Evolutionary conservation across 1,140 invertebrate species (phyloP).

Genomic region (Oscheius sp.): DNA sequence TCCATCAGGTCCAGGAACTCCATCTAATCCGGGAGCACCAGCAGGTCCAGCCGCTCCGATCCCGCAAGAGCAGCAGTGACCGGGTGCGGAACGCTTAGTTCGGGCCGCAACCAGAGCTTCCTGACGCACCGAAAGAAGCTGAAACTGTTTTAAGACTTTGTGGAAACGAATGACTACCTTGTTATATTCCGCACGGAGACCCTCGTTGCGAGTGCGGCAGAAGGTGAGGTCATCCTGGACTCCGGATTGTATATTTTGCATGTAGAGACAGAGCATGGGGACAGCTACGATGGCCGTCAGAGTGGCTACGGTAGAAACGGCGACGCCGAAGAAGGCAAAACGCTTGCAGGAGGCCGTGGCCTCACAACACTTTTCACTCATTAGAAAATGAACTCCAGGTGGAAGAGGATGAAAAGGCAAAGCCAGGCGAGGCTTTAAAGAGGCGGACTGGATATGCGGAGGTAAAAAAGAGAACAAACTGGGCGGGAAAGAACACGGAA

Average conservation of each 20-base stretch:
- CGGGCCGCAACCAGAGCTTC: conserved; percentile 3
- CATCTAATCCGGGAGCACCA: conserved; percentile 5
- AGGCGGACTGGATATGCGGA: not conserved
- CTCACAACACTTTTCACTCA: not conserved
- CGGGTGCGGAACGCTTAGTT: conserved; percentile 14
- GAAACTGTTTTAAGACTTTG: too few relatives aligned
- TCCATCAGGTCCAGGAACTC: conserved; percentile 10
- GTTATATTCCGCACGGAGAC: conserved; percentile 11
- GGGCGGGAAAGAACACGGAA: not conserved
- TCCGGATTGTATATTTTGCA: conserved; percentile 36
- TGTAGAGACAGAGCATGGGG: conserved; percentile 52
- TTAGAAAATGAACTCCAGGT: too few relatives aligned
- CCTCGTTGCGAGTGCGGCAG: conserved; percentile 30
- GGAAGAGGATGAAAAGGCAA: not conserved
- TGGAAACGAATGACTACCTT: too few relatives aligned
- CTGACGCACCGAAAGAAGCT: too few relatives aligned
- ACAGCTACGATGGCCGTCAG: conserved; percentile 52
- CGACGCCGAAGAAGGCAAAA: conserved; percentile 52
- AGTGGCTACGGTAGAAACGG: conserved; percentile 49
- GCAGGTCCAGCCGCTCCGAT: conserved; percentile 34
- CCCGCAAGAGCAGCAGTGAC: conserved; percentile 38
- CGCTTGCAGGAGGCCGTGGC: conserved; percentile 23
- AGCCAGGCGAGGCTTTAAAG: not conserved
- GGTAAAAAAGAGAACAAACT: not conserved
- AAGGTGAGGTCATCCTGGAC: conserved; percentile 35